These are phyloP conservation scores for Drosophila simulans DNA, from an alignment of 1,140 invertebrate genomes.

Conservation along the genomic window DNA sequence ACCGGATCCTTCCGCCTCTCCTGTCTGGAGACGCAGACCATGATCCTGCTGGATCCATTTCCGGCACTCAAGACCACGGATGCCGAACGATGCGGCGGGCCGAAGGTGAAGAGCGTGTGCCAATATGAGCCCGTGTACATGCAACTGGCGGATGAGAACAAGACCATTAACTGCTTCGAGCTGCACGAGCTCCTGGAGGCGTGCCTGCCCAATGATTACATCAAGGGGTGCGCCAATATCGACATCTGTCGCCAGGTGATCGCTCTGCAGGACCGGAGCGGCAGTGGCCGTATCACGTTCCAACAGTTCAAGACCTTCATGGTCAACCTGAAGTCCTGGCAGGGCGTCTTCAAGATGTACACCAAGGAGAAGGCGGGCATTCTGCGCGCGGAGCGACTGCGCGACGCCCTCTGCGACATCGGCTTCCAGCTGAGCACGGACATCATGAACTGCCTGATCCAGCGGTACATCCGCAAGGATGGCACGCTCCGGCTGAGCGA, in stretches of 20 bases:
- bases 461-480: conserved; percentile 96
- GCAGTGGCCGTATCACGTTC: conserved; percentile 92
- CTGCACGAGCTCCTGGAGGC: conserved; percentile 95
- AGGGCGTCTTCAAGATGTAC: conserved; percentile 95
- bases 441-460: conserved; percentile 91
- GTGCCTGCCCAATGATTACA: conserved; percentile 97
- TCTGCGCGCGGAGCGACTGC: conserved; percentile 92
- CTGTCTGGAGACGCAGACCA: conserved; percentile 89
- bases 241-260: conserved; percentile 96
- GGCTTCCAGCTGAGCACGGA: conserved; percentile 95
- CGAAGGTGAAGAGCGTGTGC: conserved; percentile 84
- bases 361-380: conserved; percentile 96
- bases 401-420: conserved; percentile 93
- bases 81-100: conserved; percentile 30
- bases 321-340: conserved; percentile 96
- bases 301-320: conserved; percentile 96
- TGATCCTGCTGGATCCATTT: conserved; percentile 92
- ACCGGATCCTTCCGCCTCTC: conserved; percentile 69
- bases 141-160: conserved; percentile 94
- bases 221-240: conserved; percentile 96
- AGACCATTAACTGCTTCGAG: conserved; percentile 95
- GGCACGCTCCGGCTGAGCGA: conserved; percentile 96
- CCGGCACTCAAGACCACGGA: conserved; percentile 87
- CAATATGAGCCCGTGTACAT: conserved; percentile 96
- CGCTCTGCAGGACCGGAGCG: conserved; percentile 93